A percentile compares a stretch with the other conserved stretches of the same genome.
Conservation (phyloP, 2,888 invertebrate species). For the Melanargia galathea region DNA sequence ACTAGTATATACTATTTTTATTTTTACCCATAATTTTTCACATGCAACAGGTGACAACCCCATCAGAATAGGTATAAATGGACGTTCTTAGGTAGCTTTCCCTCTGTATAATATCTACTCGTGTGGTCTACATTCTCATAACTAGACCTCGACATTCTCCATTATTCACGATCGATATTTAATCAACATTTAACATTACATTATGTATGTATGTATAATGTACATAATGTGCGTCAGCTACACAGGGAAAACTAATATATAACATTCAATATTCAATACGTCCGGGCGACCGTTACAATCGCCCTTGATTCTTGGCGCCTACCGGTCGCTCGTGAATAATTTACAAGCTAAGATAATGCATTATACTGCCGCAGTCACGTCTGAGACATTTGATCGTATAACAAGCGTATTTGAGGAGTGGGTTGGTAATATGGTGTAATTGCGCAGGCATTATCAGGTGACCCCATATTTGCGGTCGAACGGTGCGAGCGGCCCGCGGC, state of each 20-base stretch:
- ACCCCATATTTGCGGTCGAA: slow-evolving; percentile 75
- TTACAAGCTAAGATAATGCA: slow-evolving; percentile 70
- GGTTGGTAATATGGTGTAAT: slow-evolving; percentile 69
- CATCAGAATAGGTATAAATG: too few species aligned
- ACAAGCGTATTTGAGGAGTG: slow-evolving; percentile 65
- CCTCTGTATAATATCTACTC: too few species aligned
- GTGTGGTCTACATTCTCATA: background rate
- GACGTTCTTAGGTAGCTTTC: background rate
- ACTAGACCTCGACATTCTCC: background rate
- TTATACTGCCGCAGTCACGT: slow-evolving; percentile 73
- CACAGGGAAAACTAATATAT: slow-evolving; percentile 17
- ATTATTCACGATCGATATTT: background rate
- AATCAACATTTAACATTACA: background rate
- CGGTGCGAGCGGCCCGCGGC: slow-evolving; percentile 42
- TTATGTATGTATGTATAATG: background rate
- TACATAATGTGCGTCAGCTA: background rate
- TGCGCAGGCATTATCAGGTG: slow-evolving; percentile 76
- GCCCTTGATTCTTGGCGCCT: slow-evolving; percentile 52
- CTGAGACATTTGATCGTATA: slow-evolving; percentile 76
- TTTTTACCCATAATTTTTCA: too few species aligned
- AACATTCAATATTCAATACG: slow-evolving; percentile 30
- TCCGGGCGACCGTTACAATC: slow-evolving; percentile 31
- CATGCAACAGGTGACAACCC: too few species aligned
- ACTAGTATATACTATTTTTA: too few species aligned
- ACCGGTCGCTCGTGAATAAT: slow-evolving; percentile 68